Base-by-base conservation (phyloP, 92 coral and sea anemone species). In the Virgularia gustaviana region DNA sequence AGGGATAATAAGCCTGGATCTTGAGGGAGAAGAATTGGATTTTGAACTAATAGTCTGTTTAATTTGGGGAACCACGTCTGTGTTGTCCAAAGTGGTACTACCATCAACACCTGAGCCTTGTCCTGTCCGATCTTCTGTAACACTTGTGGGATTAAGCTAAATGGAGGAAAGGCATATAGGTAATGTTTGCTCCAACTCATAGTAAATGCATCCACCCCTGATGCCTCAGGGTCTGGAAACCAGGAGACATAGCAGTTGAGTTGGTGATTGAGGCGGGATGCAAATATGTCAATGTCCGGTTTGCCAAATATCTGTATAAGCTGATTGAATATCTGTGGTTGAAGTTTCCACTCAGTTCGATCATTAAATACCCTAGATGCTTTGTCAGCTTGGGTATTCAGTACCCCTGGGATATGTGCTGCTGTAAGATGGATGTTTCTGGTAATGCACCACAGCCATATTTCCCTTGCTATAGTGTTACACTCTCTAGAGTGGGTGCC, bases 221-320 rank as follows among this genome's bases (percentile, higher is more conserved):
- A 58, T 30, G 65, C 39, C 23, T 43, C 37, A 9, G 65, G 39
- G 20, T 58, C 65, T 19, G 65, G 65, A 38, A 32, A 32, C 38
- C 65, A 57, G 19, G 64, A 36, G 10, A 57, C 64, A 58, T 58
- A 58, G 4, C 77, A 66, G 6, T 36, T 36, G 20, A 63, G 7
- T 73, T 71, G 83, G 56, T 72, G 41, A 61, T 72, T 57, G 23
- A 75, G 52, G 4, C 83, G 57, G 0, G 83, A 80, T n/a, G 83
- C 80, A 75, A 85, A 85, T 67, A 79, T 56, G 23, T 85, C 86
- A 36, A 76, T 34, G n/a, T 76, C 78, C 0, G 86, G 86, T 0
- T 31, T 5, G 29, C 71, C 76, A 6, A 73, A 52, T 6, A 19
- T 18, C 10, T 31, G 24, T 6, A 32, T 27, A 4, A 85, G 25